Conservation (phyloP, 2,797 vertebrate genomes). For the Buphagus erythrorhynchus region DNA sequence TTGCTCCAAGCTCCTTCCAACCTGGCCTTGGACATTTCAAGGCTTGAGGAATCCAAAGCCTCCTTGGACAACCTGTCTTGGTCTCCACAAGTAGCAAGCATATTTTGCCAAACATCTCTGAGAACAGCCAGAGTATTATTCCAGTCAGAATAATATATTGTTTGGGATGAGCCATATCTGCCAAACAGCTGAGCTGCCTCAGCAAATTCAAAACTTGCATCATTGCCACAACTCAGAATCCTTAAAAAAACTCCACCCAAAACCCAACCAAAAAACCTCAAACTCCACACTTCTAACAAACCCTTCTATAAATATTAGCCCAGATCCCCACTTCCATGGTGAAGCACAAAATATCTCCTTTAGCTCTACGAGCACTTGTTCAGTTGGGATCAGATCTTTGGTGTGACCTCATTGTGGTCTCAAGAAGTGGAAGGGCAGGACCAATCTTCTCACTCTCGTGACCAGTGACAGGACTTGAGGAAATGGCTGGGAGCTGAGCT, state of each 20-base stretch:
- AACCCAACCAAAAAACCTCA: not conserved
- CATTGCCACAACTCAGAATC: not conserved
- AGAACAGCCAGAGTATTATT: not conserved
- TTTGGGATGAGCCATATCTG: not conserved
- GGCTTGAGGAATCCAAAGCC: not conserved
- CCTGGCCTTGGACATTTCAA: not conserved
- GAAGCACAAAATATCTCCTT: not conserved
- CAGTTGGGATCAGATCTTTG: not conserved
- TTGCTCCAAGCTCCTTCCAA: not conserved
- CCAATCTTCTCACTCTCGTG: fast-evolving
- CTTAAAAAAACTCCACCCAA: not conserved
- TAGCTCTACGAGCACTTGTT: not conserved
- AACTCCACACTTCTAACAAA: not conserved
- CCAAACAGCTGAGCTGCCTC: not conserved
- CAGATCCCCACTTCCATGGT: not conserved
- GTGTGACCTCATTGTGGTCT: not conserved
- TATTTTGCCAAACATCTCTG: not conserved
- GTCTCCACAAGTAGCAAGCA: not conserved
- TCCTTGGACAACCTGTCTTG: not conserved
- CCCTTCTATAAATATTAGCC: not conserved
- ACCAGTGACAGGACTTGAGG: not conserved
- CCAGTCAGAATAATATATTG: fast-evolving
- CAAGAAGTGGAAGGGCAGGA: not conserved
- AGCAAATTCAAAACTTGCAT: not conserved
- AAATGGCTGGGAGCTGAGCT: not conserved